Conservation (phyloP, 2,797 vertebrate species). For the Heliangelus exortis region DNA sequence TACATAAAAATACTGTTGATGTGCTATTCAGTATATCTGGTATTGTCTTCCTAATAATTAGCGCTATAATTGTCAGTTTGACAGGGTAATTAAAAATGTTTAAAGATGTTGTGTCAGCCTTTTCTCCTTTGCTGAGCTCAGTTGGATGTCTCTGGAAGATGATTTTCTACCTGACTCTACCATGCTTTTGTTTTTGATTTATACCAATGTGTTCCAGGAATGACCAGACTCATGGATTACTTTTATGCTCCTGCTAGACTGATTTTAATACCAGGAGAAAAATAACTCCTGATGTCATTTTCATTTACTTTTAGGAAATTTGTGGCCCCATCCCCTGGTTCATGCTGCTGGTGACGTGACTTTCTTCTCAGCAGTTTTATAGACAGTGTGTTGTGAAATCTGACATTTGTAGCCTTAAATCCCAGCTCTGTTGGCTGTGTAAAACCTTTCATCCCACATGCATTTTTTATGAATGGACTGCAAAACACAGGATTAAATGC, state of each 20-base stretch:
- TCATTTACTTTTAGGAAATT: constrained; percentile 5
- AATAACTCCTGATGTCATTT: constrained; percentile 21
- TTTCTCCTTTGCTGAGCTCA: constrained; percentile 48
- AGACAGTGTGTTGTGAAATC: constrained; percentile 19
- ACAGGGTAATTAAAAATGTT: constrained; percentile 85
- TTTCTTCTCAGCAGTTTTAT: constrained; percentile 40
- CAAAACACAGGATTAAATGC: not conserved
- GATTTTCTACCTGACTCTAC: constrained; percentile 25
- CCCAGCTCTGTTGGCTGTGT: constrained; percentile 64
- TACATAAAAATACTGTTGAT: constrained; percentile 80
- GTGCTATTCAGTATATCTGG: constrained; percentile 76
- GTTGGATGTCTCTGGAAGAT: constrained; percentile 22
- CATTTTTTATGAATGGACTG: constrained; percentile 63
- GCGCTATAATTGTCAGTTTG: constrained; percentile 83
- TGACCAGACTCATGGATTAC: constrained; percentile 52
- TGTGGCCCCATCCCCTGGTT: not conserved
- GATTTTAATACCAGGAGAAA: not conserved
- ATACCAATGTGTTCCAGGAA: constrained; percentile 5
- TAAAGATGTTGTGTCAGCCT: constrained; percentile 80
- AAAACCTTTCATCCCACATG: constrained; percentile 61
- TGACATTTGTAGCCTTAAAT: constrained; percentile 43
- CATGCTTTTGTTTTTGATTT: not conserved
- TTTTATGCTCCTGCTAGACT: constrained; percentile 46
- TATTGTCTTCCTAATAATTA: constrained; percentile 85
- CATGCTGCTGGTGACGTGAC: not conserved